Base-by-base conservation (phyloP, 2,888 invertebrate genomes). In the Eupithecia tripunctaria region DNA sequence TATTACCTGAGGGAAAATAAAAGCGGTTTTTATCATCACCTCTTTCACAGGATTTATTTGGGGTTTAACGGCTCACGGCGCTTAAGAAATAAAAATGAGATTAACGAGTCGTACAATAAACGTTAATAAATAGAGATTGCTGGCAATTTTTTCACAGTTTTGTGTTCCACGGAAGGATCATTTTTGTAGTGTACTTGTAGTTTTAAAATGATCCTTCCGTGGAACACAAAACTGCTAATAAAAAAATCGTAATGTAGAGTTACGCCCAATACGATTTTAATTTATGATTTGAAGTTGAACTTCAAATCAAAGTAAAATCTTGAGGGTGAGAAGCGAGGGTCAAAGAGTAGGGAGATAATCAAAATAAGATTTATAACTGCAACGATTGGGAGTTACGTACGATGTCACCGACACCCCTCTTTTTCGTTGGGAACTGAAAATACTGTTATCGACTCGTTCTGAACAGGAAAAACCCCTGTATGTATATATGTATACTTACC, bases 1-100 rank as follows among this genome's bases (percentile, higher is more conserved):
- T 89, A 99, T 99, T 77, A 99, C 97, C 96, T 98, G 96, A 29
- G 96, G 85, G 76, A 51, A 56, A 56, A 56, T 56, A 56, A 70
- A 41, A 69, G 63, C 43, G 43, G 21, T 65, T 36, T 67, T 10
- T 66, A 51, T 56, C 32, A 32, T 62, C 32, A 62, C 62, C 38
- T 64, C 25, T 12, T 32, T 27, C 32, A 25, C 25, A 5, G n/a
- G 62, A 32, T 32, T 32, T 32, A 32, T 63, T 32, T 32, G 12
- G 36, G n/a, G n/a, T 21, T 56, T 56, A 56, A 56, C 56, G 56
- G 21, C 56, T 56, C 56, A 51, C 51, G 51, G 51, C 21, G 51
- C 51, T 51, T 51, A 21, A 10, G 10, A 21, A 51, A 64, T n/a
- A 71, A 43, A 66, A 32, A 29, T 14, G 43, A 38, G 38, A 2